Percentiles rank a stretch among this genome's conserved stretches.
Conservation (phyloP, 2,797 vertebrate genomes). For the Octomys mimax region DNA sequence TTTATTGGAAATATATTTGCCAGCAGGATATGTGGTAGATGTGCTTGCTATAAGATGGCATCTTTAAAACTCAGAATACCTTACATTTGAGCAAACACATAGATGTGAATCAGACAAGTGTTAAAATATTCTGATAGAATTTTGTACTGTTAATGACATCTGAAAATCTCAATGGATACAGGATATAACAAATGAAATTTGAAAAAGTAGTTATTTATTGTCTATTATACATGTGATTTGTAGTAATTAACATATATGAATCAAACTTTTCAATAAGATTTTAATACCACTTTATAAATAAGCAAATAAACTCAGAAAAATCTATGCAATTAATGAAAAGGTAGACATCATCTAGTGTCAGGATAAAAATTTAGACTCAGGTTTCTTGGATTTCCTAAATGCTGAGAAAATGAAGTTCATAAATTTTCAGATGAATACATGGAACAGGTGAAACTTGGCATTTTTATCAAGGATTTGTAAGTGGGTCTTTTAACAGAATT, state of each 20-base stretch:
- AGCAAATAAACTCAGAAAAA: constrained; percentile 12
- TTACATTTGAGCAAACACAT: background rate
- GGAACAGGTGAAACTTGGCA: background rate
- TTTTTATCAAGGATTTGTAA: background rate
- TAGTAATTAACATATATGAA: background rate
- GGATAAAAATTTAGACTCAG: background rate
- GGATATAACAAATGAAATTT: background rate
- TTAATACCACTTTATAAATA: background rate
- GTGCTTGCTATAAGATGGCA: background rate
- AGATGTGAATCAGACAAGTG: too few relatives aligned
- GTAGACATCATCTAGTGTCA: background rate
- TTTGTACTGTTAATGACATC: background rate
- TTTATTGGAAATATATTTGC: background rate
- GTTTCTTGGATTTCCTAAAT: background rate
- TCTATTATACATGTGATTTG: background rate
- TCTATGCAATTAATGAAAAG: background rate
- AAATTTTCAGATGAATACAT: background rate
- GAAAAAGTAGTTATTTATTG: background rate
- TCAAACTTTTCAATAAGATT: background rate
- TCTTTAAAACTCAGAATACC: background rate
- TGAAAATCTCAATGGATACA: background rate
- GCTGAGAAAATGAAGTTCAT: background rate
- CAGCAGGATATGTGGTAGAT: background rate
- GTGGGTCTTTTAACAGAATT: background rate
- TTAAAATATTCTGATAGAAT: background rate